Conservation (phyloP, 35 echinoderm and acorn worm genomes). For the Amphiura filiformis region DNA sequence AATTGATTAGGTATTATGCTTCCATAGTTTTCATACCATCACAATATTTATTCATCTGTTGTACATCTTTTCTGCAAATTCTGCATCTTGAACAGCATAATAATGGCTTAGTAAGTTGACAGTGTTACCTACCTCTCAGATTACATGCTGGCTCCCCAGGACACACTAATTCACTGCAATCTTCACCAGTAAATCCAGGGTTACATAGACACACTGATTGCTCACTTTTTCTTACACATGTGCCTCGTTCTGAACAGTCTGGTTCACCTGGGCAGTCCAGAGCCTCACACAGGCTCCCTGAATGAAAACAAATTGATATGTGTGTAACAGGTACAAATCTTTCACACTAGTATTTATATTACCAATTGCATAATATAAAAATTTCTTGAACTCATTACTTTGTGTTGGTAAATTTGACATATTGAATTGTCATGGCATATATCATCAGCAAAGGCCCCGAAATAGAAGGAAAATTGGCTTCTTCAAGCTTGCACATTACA, state of each 20-base stretch:
- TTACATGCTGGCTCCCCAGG: conserved; percentile 76
- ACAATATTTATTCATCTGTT: too few species aligned
- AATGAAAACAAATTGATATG: background rate
- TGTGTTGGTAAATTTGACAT: background rate
- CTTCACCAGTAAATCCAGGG: conserved; percentile 67
- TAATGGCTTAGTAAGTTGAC: too few species aligned
- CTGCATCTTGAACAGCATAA: too few species aligned
- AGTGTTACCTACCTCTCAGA: conserved; percentile 61
- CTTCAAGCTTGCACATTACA: too few species aligned
- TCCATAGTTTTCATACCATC: too few species aligned
- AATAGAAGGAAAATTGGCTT: background rate
- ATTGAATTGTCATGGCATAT: background rate
- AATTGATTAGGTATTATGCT: too few species aligned
- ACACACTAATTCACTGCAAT: conserved; percentile 72
- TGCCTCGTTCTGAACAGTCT: conserved; percentile 65
- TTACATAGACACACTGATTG: conserved; percentile 67
- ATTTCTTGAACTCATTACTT: background rate
- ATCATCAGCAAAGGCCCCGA: background rate
- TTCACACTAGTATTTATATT: background rate
- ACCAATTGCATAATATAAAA: background rate
- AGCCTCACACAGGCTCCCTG: conserved; percentile 58
- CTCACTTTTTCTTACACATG: conserved; percentile 58
- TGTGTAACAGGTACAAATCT: background rate
- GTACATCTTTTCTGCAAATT: too few species aligned
- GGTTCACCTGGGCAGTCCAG: conserved; percentile 86